Conservation (phyloP, 1,140 invertebrate genomes). For the Adelges cooleyi region DNA sequence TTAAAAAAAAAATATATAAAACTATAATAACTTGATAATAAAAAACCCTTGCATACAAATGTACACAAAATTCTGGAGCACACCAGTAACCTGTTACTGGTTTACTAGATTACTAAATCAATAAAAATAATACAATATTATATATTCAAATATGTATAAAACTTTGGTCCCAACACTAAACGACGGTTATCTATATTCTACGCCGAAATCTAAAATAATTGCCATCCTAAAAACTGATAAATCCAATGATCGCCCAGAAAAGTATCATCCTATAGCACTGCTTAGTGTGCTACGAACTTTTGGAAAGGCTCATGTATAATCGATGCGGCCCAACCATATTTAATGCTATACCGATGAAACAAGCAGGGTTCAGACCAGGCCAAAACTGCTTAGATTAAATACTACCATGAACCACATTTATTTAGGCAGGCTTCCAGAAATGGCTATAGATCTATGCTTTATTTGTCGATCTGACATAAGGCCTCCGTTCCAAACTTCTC, state of each 20-base stretch:
- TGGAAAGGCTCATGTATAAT: constrained; percentile 28
- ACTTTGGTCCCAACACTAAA: constrained; percentile 13
- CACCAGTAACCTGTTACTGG: too few relatives aligned
- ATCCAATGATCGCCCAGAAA: constrained; percentile 26
- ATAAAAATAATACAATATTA: too few relatives aligned
- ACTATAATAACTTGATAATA: too few relatives aligned
- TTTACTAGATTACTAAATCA: too few relatives aligned
- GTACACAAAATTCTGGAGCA: too few relatives aligned
- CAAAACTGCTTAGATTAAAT: constrained; percentile 26
- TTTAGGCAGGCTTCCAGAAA: constrained; percentile 29
- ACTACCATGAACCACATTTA: constrained; percentile 28
- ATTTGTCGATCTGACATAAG: constrained; percentile 25
- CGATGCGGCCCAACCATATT: constrained; percentile 11
- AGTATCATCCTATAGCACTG: constrained; percentile 27
- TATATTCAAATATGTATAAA: too few relatives aligned
- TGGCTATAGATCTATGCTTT: constrained; percentile 14
- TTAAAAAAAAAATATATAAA: too few relatives aligned
- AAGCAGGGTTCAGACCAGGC: constrained; percentile 27
- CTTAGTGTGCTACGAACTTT: constrained; percentile 28
- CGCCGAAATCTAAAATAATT: constrained; percentile 25
- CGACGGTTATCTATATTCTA: constrained; percentile 12
- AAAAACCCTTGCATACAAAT: too few relatives aligned
- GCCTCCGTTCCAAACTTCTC: constrained; percentile 17
- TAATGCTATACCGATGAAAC: constrained; percentile 12
- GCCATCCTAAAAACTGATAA: constrained; percentile 29